Conservation (phyloP, 1,140 invertebrate species). For the Cephus cinctus region DNA sequence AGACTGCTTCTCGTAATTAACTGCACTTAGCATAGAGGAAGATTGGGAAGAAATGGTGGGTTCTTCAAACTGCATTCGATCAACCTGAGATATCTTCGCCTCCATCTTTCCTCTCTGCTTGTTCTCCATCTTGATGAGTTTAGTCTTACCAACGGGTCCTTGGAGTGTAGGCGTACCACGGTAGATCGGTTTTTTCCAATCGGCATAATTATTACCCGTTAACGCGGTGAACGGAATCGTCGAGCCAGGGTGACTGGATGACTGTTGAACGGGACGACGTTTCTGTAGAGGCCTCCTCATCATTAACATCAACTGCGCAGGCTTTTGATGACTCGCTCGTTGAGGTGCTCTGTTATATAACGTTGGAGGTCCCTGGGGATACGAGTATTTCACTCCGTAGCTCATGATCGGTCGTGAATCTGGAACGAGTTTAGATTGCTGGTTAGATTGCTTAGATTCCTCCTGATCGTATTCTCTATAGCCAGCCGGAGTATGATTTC, state of each 20-base stretch:
- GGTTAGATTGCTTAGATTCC: conserved; percentile 33
- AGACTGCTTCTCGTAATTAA: neutral
- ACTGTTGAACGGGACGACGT: neutral
- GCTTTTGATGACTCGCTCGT: conserved; percentile 24
- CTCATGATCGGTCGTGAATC: conserved; percentile 45
- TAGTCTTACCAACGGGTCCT: conserved; percentile 11
- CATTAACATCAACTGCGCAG: conserved; percentile 1
- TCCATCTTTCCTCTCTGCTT: conserved; percentile 31
- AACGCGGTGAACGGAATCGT: neutral
- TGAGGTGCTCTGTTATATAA: conserved; percentile 36
- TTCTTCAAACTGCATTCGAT: neutral
- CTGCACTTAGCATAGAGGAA: too few species aligned
- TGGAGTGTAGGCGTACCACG: conserved; percentile 13
- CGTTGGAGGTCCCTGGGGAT: conserved; percentile 36
- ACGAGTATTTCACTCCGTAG: conserved; percentile 36
- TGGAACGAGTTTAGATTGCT: conserved; percentile 52
- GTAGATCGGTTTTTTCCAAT: conserved; percentile 41
- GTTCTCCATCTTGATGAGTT: conserved; percentile 29
- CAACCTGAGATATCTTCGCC: conserved; percentile 26
- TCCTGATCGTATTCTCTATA: conserved; percentile 10
- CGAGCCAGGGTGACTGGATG: neutral
- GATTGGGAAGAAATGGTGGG: too few species aligned
- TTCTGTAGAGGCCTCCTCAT: conserved; percentile 5
- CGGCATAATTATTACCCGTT: conserved; percentile 22
- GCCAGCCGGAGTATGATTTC: neutral